Evolutionary conservation across 2,888 invertebrate genomes (phyloP), one percentile per base, ranked within the genome.

Genomic region (Ferdinandea cuprea): DNA sequence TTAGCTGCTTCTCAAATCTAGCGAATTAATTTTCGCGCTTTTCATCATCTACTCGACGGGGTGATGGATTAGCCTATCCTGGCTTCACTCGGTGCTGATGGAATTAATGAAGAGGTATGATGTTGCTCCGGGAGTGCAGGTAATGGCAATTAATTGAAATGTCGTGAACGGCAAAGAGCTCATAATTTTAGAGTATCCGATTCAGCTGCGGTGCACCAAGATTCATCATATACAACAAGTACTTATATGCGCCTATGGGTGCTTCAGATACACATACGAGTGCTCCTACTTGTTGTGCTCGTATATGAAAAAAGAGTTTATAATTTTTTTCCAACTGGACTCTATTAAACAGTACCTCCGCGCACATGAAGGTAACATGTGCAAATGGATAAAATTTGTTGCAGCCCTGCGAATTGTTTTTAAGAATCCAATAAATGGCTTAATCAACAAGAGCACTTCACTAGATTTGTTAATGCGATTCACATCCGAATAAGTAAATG

Each of bases 71-170:
- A 63, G 56, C 30, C 46, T 25, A 15, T 44, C n/a, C 72, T 52
- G 17, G 15, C 32, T 44, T 40, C 28, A 30, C 46, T 69, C 58
- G 3, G 52, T 74, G n/a, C n/a, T n/a, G 63, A 80, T 66, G 52
- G 76, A 76, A 81, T 76, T 81, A 81, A 81, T 81, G 80, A 81
- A 69, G 74, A 80, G 80, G 80, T 80, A 80, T 76, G 69, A 74
- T 65, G 69, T 71, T 74, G 80, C 80, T 76, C 52, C 58, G 42
- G 80, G 80, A 76, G 63, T 63, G n/a, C n/a, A 63, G 46, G 46
- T 52, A 52, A 28, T 63, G 71, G 76, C 80, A 81, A 81, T 81
- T 81, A 81, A 81, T 81, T 81, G 76, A 76, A 81, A 81, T 81
- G 71, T 81, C 80, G 80, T 81, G 80, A 81, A 81, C 69, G 68